Conservation (phyloP, 2,797 vertebrate genomes). For the Fringilla coelebs region DNA sequence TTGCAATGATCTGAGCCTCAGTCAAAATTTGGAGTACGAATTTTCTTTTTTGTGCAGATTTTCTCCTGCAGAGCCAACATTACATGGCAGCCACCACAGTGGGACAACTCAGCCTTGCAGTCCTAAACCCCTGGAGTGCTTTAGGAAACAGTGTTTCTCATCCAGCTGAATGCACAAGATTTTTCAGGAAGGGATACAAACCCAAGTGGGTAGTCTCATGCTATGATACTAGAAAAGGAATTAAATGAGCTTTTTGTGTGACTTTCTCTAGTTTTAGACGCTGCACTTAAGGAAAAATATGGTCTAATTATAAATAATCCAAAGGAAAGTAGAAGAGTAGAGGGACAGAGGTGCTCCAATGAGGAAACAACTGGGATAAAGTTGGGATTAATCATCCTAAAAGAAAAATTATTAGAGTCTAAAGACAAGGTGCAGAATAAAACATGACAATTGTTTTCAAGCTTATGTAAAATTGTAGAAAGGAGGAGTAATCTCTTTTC, state of each 20-base stretch:
- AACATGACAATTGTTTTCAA: not conserved
- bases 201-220: not conserved
- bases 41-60: not conserved
- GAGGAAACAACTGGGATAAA: not conserved
- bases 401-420: not conserved
- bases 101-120: not conserved
- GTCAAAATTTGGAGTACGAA: not conserved
- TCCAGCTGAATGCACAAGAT: not conserved
- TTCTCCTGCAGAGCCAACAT: not conserved
- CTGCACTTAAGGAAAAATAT: not conserved
- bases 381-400: not conserved
- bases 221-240: not conserved
- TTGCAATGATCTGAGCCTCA: not conserved
- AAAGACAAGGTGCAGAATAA: not conserved
- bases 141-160: rapidly evolving
- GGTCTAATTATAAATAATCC: not conserved
- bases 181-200: not conserved
- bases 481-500: not conserved
- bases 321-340: not conserved
- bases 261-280: not conserved
- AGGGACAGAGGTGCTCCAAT: not conserved
- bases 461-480: not conserved
- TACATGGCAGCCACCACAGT: not conserved
- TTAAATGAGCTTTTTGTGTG: not conserved
- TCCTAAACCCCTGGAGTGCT: not conserved